Evolutionary conservation across 2,888 invertebrate species (phyloP), one percentile per base, ranked within the genome.

Genomic region (Pseudolycoriella hygida): DNA sequence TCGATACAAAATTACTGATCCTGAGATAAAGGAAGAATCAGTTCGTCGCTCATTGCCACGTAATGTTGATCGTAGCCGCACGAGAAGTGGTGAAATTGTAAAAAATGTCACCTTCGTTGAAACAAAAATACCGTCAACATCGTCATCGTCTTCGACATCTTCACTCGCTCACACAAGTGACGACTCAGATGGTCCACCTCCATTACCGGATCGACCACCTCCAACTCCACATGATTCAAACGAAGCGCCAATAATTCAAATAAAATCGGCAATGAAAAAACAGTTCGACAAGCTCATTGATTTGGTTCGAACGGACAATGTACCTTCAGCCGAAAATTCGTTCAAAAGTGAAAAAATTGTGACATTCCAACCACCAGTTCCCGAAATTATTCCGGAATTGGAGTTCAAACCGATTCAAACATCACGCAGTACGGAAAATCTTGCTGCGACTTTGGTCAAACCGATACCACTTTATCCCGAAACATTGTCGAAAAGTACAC

Each of bases 361-460:
- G 8, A 34, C 34, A 34, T 34, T 34, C n/a, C 17, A 17, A 40
- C 18, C 40, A 10, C 40, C 40, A 2, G 10, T 17, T 11, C 10
- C 40, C 8, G 5, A 17, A 19, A 10, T 18, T 18, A 8, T 18
- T 18, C 8, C 39, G 20, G 30, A n/a, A 30, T 3, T 8, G 10
- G 39, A 38, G 18, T 40, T 44, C 25, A 48, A 44, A 46, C 48
- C 50, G 3, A 48, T 51, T 19, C 40, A 49, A 25, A 40, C 44
- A 3, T 49, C 40, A 14, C 14, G 42, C 8, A 50, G 49, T 18
- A 48, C 49, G 38, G 50, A 50, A 39, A 41, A 50, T 45, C 32
- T 53, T 20, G 40, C 17, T 15, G 38, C 47, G 3, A 19, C 11
- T 11, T 12, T 46, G 18, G 18, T 40, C 12, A 43, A 46, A 37